Percentiles rank a stretch among this genome's conserved stretches.
Conservation (phyloP, 92 coral and sea anemone species). For the Meandrina meandrites region DNA sequence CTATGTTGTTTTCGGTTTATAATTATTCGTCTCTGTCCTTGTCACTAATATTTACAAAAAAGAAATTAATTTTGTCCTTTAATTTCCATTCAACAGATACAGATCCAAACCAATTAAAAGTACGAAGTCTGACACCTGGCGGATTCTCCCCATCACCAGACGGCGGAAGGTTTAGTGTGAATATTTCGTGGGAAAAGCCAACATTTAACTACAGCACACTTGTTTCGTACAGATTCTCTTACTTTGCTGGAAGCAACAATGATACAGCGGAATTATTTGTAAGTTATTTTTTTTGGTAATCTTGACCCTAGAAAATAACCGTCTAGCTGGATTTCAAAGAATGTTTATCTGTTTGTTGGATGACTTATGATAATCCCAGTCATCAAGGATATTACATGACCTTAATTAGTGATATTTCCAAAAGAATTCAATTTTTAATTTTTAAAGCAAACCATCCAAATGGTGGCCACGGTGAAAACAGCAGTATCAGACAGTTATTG, state of each 20-base stretch:
- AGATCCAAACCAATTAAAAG: background rate
- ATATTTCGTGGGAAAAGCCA: conserved; percentile 37
- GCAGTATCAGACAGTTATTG: no score
- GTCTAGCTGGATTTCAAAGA: background rate
- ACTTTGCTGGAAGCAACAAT: background rate
- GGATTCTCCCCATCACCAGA: background rate
- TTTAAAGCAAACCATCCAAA: no score
- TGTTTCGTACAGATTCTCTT: background rate
- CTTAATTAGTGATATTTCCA: background rate
- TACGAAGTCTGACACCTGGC: conserved; percentile 7
- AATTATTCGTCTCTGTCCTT: background rate
- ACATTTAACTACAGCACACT: conserved; percentile 30
- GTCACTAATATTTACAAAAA: background rate
- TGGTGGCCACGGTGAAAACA: no score
- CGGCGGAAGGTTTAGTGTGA: background rate
- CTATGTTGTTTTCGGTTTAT: background rate
- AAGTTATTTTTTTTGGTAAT: background rate
- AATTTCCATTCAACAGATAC: background rate
- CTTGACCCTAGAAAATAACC: background rate
- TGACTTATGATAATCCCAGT: no score
- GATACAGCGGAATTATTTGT: background rate
- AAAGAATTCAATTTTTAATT: no score
- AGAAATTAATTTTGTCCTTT: background rate
- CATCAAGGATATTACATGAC: background rate
- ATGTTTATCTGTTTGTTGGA: background rate